phyloP scores from a whole-genome alignment of 2,888 invertebrate species.

The Plusia festucae region DNA sequence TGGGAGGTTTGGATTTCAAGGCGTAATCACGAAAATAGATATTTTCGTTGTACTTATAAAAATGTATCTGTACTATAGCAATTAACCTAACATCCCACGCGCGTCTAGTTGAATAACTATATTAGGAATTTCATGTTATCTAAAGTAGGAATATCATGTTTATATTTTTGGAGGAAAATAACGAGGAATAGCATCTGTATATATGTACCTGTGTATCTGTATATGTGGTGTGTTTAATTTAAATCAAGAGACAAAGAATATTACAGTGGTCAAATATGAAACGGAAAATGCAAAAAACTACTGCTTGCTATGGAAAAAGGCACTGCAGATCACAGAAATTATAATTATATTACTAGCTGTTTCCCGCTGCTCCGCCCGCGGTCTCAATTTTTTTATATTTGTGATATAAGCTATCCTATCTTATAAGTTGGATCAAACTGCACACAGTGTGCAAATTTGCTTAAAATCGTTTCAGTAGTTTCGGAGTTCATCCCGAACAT shows the following conservation, averaged over 20 bases:
- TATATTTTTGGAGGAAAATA: background rate
- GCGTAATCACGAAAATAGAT: constrained; percentile 69
- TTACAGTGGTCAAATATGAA: background rate
- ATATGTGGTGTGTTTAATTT: background rate
- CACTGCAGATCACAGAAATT: background rate
- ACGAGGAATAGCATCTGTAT: background rate
- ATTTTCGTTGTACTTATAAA: constrained; percentile 46
- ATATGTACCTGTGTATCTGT: background rate
- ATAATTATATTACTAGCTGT: no score
- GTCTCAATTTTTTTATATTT: no score
- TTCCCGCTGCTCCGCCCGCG: no score
- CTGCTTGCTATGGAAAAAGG: background rate
- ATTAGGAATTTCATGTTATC: background rate
- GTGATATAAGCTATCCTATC: no score
- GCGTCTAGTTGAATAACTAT: constrained; percentile 11
- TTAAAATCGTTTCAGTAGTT: no score
- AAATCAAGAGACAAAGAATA: background rate
- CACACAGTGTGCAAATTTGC: no score
- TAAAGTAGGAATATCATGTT: background rate
- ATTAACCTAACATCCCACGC: constrained; percentile 30
- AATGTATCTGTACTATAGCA: constrained; percentile 26
- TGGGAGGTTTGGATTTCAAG: constrained; percentile 71
- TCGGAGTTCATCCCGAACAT: no score
- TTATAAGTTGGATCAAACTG: no score
- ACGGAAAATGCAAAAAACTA: background rate